Percentiles rank a stretch among this genome's conserved stretches.
phyloP scores from a whole-genome alignment of 2,113 vertebrate species.

The Macroglossus sobrinus region DNA sequence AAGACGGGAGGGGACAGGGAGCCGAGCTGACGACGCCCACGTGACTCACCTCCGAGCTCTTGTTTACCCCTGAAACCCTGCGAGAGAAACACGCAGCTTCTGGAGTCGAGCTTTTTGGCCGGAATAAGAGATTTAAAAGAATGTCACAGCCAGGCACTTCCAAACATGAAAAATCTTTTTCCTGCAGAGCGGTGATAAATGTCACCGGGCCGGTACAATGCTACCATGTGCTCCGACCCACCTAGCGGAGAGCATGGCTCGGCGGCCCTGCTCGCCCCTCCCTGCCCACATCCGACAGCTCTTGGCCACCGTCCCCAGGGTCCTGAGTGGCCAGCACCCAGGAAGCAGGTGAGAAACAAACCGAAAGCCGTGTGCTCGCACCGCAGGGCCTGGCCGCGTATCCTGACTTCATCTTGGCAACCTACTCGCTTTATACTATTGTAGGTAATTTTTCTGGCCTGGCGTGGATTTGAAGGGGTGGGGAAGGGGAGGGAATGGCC shows the following conservation, averaged over 20 bases:
- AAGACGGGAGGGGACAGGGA: fast-evolving
- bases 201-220: neutral
- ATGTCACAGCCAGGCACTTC: too few relatives aligned
- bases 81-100: neutral
- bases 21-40: neutral
- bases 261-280: neutral
- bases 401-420: neutral
- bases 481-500: too few relatives aligned
- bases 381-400: neutral
- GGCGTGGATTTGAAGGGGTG: neutral
- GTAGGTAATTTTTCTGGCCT: neutral
- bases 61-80: neutral
- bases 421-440: neutral
- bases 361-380: neutral
- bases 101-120: neutral
- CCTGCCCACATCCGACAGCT: neutral
- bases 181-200: fast-evolving
- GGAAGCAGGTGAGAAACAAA: neutral
- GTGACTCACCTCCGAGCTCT: neutral
- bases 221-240: neutral
- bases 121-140: neutral
- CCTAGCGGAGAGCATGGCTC: neutral
- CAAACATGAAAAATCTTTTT: neutral
- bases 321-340: too few relatives aligned
- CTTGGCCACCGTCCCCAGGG: neutral